Evolutionary conservation across 2,888 invertebrate genomes (phyloP).

Genomic region (Aspidiotus rigidus): DNA sequence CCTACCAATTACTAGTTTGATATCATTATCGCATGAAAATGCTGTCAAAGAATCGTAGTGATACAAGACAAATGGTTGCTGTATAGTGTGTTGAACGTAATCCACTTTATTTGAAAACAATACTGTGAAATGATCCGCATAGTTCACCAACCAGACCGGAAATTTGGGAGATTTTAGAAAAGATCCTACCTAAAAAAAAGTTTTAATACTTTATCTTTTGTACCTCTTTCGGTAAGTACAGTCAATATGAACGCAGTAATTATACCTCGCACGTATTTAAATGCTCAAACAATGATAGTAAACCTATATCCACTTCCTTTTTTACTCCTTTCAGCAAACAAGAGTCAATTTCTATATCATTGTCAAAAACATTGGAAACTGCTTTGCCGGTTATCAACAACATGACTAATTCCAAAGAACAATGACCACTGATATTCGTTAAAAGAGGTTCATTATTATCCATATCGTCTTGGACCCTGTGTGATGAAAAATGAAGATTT

Average conservation of each 20-base stretch:
- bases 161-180: conserved; percentile 30
- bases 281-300: conserved; percentile 25
- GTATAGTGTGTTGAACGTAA: conserved; percentile 16
- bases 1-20: conserved; percentile 28
- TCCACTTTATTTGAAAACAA: conserved; percentile 28
- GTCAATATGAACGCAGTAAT: no score
- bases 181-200: conserved; percentile 23
- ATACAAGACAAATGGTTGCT: conserved; percentile 26
- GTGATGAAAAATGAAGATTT: not conserved
- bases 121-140: conserved; percentile 26
- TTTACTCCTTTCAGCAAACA: conserved; percentile 27
- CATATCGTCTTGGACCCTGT: conserved; percentile 22
- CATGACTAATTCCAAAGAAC: conserved; percentile 27
- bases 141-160: conserved; percentile 33
- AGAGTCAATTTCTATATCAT: conserved; percentile 27
- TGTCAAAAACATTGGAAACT: conserved; percentile 28
- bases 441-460: conserved; percentile 19
- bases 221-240: no score
- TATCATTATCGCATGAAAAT: conserved; percentile 25
- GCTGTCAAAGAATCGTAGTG: conserved; percentile 30
- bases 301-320: conserved; percentile 18
- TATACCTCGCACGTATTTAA: conserved; percentile 23
- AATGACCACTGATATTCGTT: conserved; percentile 23
- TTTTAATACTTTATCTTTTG: not conserved
- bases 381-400: conserved; percentile 25